Percentiles rank a stretch among this genome's conserved stretches.
These are phyloP conservation scores for Drosophila hamatofila DNA, from an alignment of 2,888 invertebrate species.

Conservation along the genomic window DNA sequence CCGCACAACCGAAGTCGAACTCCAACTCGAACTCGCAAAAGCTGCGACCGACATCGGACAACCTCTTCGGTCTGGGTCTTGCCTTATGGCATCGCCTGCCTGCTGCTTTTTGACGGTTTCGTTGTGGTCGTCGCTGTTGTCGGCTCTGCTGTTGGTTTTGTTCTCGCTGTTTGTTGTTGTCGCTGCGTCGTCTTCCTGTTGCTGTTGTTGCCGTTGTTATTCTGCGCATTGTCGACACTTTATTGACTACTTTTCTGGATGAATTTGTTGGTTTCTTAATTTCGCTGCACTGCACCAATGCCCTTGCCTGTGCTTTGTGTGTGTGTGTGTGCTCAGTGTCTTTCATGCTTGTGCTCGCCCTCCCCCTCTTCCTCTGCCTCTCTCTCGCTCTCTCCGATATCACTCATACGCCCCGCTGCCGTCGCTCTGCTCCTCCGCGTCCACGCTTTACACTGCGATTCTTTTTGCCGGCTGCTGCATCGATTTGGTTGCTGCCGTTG, in stretches of 20 bases:
- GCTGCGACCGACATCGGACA: slow-evolving; percentile 17
- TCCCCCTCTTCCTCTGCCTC: slow-evolving; percentile 9
- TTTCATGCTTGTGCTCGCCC: neutral
- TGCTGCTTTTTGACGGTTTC: slow-evolving; percentile 80
- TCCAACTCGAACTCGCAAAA: slow-evolving; percentile 27
- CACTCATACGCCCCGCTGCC: slow-evolving; percentile 75
- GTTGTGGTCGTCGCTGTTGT: slow-evolving; percentile 56
- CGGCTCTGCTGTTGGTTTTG: slow-evolving; percentile 43
- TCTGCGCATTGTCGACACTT: slow-evolving; percentile 81
- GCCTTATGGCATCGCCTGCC: slow-evolving; percentile 62
- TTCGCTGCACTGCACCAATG: slow-evolving; percentile 67
- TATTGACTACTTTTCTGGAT: slow-evolving; percentile 83
- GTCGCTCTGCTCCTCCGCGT: slow-evolving; percentile 37
- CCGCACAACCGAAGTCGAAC: neutral
- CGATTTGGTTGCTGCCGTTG: slow-evolving; percentile 68
- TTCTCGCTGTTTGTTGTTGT: slow-evolving; percentile 44
- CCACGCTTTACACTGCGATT: slow-evolving; percentile 45
- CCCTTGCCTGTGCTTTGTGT: slow-evolving; percentile 30
- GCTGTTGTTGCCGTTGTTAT: slow-evolving; percentile 49
- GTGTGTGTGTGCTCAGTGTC: slow-evolving; percentile 6
- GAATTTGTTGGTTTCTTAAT: slow-evolving; percentile 83
- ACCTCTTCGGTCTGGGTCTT: slow-evolving; percentile 31
- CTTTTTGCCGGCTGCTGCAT: slow-evolving; percentile 67
- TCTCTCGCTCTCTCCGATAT: slow-evolving; percentile 55
- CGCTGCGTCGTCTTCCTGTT: slow-evolving; percentile 32